Evolutionary conservation across 2,113 vertebrate genomes (phyloP), one percentile per base, ranked within the genome.

Genomic region (Sclerurus mexicanus): DNA sequence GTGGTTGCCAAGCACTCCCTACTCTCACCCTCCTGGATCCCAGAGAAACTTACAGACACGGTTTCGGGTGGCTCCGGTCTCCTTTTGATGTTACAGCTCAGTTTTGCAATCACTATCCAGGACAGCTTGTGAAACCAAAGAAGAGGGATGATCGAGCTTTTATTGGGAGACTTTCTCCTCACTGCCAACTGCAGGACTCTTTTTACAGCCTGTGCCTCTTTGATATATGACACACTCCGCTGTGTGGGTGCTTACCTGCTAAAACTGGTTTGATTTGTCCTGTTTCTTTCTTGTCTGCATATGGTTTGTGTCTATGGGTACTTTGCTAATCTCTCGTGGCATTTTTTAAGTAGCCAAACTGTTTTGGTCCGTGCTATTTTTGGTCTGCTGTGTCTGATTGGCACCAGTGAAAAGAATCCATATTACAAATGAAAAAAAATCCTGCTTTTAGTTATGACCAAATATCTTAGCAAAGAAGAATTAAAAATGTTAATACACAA

Each of bases 201-300:
- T 89, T 98, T 97, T 96, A 97, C 93, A 95, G 56, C 66, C 89
- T 44, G 74, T 81, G 93, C 52, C 84, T 46, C 96, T 96, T 96
- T 97, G 96, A 97, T 97, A 96, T 93, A 90, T 80, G 93, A 96
- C 97, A 96, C 94, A 86, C 16, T 84, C 73, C 92, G 77, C 93
- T 89, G 87, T 40, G 72, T 46, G 93, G 86, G 83, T 90, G 73
- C 96, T 78, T 96, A 96, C 93, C 95, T 96, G 94, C 85, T 93
- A 33, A 85, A 95, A 94, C 40, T 60, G 17, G 67, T 92, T 68
- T 39, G 64, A 68, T 94, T 95, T 94, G 76, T 53, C 90, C 88
- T 64, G 56, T 46, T 90, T 75, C 88, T 92, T 93, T 95, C 88
- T 90, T 92, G 86, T 40, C 88, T 87, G 53, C 77, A 49, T 10